Evolutionary conservation across 2,888 invertebrate genomes (phyloP).

Genomic region (Resseliella maxima): DNA sequence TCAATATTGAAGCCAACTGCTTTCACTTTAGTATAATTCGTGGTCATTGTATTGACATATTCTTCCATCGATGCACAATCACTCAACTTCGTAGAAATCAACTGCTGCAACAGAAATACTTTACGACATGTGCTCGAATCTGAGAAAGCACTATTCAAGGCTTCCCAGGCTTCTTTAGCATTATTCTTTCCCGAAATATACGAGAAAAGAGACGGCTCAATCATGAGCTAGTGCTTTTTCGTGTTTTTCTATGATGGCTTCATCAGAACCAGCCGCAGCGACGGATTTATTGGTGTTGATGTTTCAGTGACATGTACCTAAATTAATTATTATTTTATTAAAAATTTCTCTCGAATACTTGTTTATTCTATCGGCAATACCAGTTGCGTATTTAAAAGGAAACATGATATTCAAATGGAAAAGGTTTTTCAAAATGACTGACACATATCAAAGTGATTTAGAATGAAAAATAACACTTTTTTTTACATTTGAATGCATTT

Average conservation of each 20-base stretch:
- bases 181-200: background rate
- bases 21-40: background rate
- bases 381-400: too few species aligned
- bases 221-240: background rate
- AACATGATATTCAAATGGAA: too few species aligned
- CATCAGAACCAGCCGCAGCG: background rate
- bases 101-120: constrained; percentile 34
- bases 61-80: constrained; percentile 48
- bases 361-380: too few species aligned
- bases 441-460: too few species aligned
- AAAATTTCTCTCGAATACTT: too few species aligned
- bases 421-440: too few species aligned
- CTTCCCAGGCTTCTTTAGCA: constrained; percentile 25
- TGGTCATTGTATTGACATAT: constrained; percentile 15
- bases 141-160: constrained; percentile 17
- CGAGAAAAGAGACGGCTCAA: background rate
- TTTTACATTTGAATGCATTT: too few species aligned
- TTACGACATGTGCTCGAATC: background rate
- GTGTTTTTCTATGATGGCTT: background rate
- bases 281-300: too few species aligned
- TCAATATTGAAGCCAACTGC: background rate
- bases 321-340: too few species aligned
- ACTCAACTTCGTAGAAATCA: background rate
- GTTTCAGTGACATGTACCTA: too few species aligned
- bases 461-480: too few species aligned